Base-by-base conservation (phyloP, 2,113 vertebrate genomes). In the Echinops telfairi region DNA sequence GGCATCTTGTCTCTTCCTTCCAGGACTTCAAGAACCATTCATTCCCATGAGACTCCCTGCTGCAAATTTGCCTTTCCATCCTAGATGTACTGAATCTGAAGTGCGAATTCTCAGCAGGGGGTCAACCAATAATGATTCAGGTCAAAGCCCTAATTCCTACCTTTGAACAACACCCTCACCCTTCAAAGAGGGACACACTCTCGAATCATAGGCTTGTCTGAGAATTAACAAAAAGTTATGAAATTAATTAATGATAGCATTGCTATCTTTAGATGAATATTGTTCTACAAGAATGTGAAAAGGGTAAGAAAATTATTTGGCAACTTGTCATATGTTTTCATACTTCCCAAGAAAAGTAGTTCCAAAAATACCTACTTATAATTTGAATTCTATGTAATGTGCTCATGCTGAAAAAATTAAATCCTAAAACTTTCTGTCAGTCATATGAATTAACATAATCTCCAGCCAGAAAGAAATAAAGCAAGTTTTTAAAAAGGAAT, bases 251-350 rank as follows among this genome's bases (percentile, higher is more conserved):
- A 82, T 57, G n/a, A 75, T 3, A 86, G 20, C 25, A 43, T 66
- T 43, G 16, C 57, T 78, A 58, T 47, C 6, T 31, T 53, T 86
- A 64, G 62, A 40, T 90, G 94, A 77, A 43, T 86, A 82, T 20
- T 47, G 73, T 53, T 78, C 47, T 77, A 47, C 90, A 79, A 73
- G 36, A 43, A 90, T 68, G 12, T 47, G 87, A 64, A 89, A 78
- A 53, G 10, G 12, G 19, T 38, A 70, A 53, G 36, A 78, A 78
- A 71, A 77, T 25, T 77, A 83, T 66, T 78, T 91, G 57, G 53
- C 40, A 27, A 66, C 31, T 78, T 90, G 25, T 70, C 68, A 29
- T n/a, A 62, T 73, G 83, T 78, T 70, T 66, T 70, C 15, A 33
- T n/a, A 71, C 20, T 87, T 77, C 53, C 60, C 17, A 83, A 93